Conservation (phyloP, 2,113 vertebrate genomes). For the Thymallus thymallus region DNA sequence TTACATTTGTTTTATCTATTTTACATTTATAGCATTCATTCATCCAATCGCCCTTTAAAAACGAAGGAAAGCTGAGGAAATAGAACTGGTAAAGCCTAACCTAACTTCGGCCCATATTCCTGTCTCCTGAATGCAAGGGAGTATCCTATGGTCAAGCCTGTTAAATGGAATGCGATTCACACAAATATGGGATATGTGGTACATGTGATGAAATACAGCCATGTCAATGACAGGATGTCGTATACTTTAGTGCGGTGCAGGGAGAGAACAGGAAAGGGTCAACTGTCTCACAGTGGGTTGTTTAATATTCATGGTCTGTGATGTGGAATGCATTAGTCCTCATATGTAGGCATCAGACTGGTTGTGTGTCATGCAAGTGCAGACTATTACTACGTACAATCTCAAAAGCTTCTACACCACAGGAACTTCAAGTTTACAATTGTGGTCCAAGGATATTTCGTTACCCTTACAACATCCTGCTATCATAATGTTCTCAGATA, state of each 20-base stretch:
- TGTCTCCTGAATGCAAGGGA: neutral
- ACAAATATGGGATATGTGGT: neutral
- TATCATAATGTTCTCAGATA: neutral
- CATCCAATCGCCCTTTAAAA: constrained; percentile 6
- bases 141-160: neutral
- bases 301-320: too few species aligned
- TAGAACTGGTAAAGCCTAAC: neutral
- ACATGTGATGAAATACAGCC: too few species aligned
- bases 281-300: too few species aligned
- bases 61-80: neutral
- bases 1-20: too few species aligned
- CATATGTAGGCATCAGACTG: too few species aligned
- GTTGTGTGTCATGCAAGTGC: too few species aligned
- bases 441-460: neutral
- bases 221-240: too few species aligned
- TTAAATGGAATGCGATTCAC: neutral
- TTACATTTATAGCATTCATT: constrained; percentile 31
- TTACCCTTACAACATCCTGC: neutral
- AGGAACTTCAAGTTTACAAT: neutral
- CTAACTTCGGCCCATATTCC: neutral
- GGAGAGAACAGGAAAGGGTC: too few species aligned
- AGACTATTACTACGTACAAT: neutral
- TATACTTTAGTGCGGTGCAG: too few species aligned
- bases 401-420: neutral
- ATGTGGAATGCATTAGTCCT: too few species aligned